Conservation (phyloP, 2,797 vertebrate species). For the Trematomus bernacchii region DNA sequence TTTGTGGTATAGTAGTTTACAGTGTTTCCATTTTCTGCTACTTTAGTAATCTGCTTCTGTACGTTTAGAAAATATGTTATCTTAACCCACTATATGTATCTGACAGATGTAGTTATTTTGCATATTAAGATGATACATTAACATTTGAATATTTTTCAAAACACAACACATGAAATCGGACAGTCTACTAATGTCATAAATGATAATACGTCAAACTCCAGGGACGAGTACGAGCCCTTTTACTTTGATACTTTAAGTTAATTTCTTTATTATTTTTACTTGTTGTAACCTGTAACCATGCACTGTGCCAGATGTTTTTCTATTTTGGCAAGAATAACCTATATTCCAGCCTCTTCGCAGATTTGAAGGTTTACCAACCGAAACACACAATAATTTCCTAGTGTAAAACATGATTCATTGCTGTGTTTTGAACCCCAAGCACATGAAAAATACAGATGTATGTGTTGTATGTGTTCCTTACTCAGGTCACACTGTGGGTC, state of each 20-base stretch:
- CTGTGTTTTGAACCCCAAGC: not conserved
- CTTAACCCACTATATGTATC: not conserved
- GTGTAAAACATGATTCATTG: not conserved
- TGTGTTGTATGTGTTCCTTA: not conserved
- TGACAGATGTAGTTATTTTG: not conserved
- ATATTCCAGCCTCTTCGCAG: too few relatives aligned
- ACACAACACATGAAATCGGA: not conserved
- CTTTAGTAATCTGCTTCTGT: not conserved
- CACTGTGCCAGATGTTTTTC: not conserved
- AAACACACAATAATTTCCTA: not conserved
- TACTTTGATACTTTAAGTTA: not conserved
- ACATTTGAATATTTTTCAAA: not conserved
- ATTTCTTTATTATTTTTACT: not conserved
- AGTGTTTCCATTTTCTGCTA: not conserved
- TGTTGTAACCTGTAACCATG: not conserved
- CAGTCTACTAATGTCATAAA: not conserved
- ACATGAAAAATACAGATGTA: constrained; percentile 6
- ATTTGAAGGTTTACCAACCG: not conserved
- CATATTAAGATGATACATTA: not conserved
- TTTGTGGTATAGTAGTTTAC: not conserved
- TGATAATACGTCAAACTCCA: not conserved
- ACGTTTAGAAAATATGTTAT: not conserved
- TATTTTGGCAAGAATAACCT: too few relatives aligned
- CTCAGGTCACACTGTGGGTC: not conserved
- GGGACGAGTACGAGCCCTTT: not conserved